Evolutionary conservation across 2,888 invertebrate genomes (phyloP), one percentile per base, ranked within the genome.

Genomic region (Mycalesis mineus): DNA sequence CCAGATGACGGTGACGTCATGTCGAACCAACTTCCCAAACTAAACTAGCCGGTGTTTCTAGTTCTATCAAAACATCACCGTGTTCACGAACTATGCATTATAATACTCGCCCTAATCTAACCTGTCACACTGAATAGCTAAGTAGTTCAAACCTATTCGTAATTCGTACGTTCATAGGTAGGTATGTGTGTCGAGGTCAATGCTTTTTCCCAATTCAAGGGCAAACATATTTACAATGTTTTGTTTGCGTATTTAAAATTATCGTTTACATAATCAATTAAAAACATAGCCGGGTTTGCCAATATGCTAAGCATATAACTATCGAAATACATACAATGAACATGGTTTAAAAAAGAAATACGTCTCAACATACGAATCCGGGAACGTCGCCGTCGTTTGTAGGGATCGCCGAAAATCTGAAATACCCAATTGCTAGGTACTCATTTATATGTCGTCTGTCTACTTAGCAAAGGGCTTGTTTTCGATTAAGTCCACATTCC

Each of bases 201-300:
- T 83, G 77, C 74, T 85, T 83, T 84, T 86, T 86, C 82, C 52
- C 53, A 79, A 76, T 84, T 85, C 88, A 88, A 88, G 88, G 88
- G 83, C 84, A 72, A 68, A 52, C 64, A 49, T 64, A 63, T 65
- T 66, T 47, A 47, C 44, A 14, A 44, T 15, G 33, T 33, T 47
- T 66, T 62, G 55, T 42, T 44, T 29, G 29, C 15, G 28, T 11
- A 15, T 40, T 9, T 29, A 28, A 49, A 49, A 49, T 37, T 49
- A 49, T 51, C 51, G 31, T 51, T 41, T 51, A 41, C 51, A 49
- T 49, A 49, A 49, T 49, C 39, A 39, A 39, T 47, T 47, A 33
- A 47, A 47, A 33, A 15, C 33, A 28, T 44, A 33, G 14, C 4
- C 2, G 9, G 7, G 36, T 9, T 36, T 11, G 11, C 33, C 5